Evolutionary conservation across 2,113 vertebrate species (phyloP), one percentile per base, ranked within the genome.

Genomic region (Cynoglossus semilaevis): DNA sequence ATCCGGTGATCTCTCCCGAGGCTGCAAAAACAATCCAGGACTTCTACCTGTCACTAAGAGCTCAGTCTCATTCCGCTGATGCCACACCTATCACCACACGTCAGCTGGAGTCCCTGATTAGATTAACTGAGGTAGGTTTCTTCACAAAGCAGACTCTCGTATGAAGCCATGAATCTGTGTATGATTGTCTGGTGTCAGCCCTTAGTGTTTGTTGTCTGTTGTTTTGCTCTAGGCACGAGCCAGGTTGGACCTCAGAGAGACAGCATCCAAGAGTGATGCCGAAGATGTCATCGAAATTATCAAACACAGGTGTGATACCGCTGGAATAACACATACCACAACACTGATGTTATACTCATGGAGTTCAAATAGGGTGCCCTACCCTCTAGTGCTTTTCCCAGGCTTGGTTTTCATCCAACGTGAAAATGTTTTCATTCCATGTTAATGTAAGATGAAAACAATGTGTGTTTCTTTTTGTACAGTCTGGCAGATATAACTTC

Each of bases 221-320:
- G 17, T 45, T 46, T 71, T 67, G 87, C 51, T 66, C 36, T 76
- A 99, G 97, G 95, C 95, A 54, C 90, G 97, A 76, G 93, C 96
- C 67, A 94, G 94, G 65, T 61, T 98, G 85, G 97, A 98, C 59
- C 92, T 99, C 59, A 91, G 95, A 87, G 97, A 98, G 73, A 92
- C 90, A 1, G 93, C 89, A 18, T 93, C 91, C 19, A 95, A 92
- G 79, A 88, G 90, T 75, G 95, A 98, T 73, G 97, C 97, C 62
- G 94, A 98, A 34, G 97, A 99, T 63, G 95, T 99, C 52, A 89
- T 98, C 80, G 93, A 98, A 76, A 96, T 99, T 76, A 99, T 99
- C 96, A 99, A 99, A 83, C 93, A 97, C 17, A 99, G 97, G 97
- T 98, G 76, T 51, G 0, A 29, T 41, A 41, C 11, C 10, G 38